These are phyloP conservation scores for Zoanthus gigantus DNA, from an alignment of 92 coral and sea anemone genomes.

Conservation along the genomic window DNA sequence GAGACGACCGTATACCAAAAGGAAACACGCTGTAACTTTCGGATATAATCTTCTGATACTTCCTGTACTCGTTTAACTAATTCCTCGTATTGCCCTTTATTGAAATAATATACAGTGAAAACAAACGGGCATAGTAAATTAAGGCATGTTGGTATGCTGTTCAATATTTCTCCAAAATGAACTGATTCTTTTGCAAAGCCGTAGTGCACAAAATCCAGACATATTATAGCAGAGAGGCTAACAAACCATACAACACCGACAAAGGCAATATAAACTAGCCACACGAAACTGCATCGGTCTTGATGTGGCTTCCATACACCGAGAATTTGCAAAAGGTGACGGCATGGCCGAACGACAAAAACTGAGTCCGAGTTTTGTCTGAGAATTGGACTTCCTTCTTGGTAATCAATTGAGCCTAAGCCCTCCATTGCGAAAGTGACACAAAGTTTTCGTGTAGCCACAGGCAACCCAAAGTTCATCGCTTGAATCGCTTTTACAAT, in stretches of 20 bases:
- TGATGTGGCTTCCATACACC: conserved; percentile 71
- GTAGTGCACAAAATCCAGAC: conserved; percentile 75
- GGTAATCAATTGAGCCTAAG: not conserved
- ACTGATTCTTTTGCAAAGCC: conserved; percentile 58
- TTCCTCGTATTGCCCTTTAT: conserved; percentile 66
- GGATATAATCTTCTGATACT: conserved; percentile 44
- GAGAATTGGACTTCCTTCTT: conserved; percentile 35
- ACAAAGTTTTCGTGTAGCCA: not conserved
- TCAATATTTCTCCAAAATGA: conserved; percentile 60
- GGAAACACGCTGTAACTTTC: conserved; percentile 51
- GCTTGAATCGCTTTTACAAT: too few relatives aligned
- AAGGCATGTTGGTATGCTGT: conserved; percentile 67
- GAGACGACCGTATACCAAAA: conserved; percentile 56
- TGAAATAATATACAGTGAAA: conserved; percentile 63
- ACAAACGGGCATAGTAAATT: conserved; percentile 65
- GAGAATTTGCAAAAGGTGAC: conserved; percentile 55
- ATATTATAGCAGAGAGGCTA: conserved; percentile 65
- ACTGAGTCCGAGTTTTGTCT: conserved; percentile 29
- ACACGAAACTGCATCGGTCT: conserved; percentile 42
- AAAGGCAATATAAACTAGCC: conserved; percentile 55
- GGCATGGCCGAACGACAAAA: conserved; percentile 61
- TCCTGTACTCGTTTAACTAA: conserved; percentile 71
- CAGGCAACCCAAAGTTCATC: too few relatives aligned
- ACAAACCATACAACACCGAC: conserved; percentile 60
- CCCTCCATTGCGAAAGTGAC: not conserved